Percentiles rank a stretch among this genome's conserved stretches.
These are phyloP conservation scores for Uloborus diversus DNA, from an alignment of 1,140 invertebrate genomes.

Conservation along the genomic window DNA sequence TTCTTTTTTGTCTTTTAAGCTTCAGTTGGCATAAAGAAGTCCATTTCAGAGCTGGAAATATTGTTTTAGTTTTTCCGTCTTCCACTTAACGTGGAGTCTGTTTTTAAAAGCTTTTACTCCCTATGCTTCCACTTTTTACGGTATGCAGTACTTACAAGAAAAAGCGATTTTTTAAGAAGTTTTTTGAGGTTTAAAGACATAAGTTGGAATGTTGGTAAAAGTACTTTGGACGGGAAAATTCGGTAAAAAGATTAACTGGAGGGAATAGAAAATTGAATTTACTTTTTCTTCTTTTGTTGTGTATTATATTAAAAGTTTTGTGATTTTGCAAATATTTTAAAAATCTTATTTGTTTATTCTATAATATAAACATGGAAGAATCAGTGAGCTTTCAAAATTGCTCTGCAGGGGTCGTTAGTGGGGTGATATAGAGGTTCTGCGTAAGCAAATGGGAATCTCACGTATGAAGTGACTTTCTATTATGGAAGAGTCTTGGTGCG, in stretches of 20 bases:
- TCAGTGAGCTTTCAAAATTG: too few relatives aligned
- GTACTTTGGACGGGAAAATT: not conserved
- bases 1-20: not conserved
- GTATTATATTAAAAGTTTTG: too few relatives aligned
- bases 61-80: not conserved
- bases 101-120: constrained; percentile 37
- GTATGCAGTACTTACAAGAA: not conserved
- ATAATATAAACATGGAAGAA: too few relatives aligned
- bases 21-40: constrained; percentile 17
- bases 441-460: too few relatives aligned
- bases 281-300: too few relatives aligned
- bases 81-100: constrained; percentile 11
- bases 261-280: not conserved
- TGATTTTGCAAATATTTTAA: too few relatives aligned
- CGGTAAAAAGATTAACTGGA: too few relatives aligned
- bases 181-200: not conserved
- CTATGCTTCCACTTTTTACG: not conserved
- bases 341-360: too few relatives aligned
- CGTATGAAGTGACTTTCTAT: too few relatives aligned
- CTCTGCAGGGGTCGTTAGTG: too few relatives aligned
- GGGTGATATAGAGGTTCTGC: too few relatives aligned
- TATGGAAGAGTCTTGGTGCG: too few relatives aligned
- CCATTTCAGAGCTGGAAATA: constrained; percentile 30
- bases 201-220: not conserved
- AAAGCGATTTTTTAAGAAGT: not conserved